Evolutionary conservation across 2,888 invertebrate species (phyloP), one percentile per base, ranked within the genome.

Genomic region (Crossocerus cetratus): DNA sequence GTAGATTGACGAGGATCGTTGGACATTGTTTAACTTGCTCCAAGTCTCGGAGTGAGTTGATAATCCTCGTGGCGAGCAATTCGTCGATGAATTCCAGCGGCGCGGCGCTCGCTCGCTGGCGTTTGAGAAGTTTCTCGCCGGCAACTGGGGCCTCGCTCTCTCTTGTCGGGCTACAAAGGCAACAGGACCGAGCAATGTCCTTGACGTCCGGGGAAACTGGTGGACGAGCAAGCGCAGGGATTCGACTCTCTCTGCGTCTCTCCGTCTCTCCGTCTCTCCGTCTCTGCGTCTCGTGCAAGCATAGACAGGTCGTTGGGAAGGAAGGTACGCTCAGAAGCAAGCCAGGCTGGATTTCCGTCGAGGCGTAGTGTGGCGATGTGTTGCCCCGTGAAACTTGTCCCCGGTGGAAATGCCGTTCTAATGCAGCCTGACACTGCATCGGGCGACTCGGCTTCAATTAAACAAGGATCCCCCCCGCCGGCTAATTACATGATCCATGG

Each of bases 1-100:
- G 32, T 32, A 8, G 5, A 2, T 32, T 8, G 8, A 1, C 32
- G 32, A 32, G 8, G 8, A 32, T 32, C 8, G 8, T 11, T 5
- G 1, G 20, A 63, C 59, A 78, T 79, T 79, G 77, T 80, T 74
- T 72, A 57, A 67, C 65, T 77, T 81, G 77, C 77, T 74, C 72
- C 77, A 74, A 71, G 71, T 56, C 42, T 45, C 32, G 42, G 55
- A 73, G 60, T 69, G 62, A 57, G 44, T 61, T 69, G 70, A 69
- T 67, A 72, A 81, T 69, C 64, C 65, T 69, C n/a, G 49, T 57
- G 32, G 59, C 65, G 72, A 62, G 67, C 42, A 74, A 74, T 72
- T 80, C 72, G 69, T 62, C 65, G 74, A 81, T 64, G 70, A 32
- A 32, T 32, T 32, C 32, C 32, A 2, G 32, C 32, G 32, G 8